Base-by-base conservation (phyloP, 2,888 invertebrate species). In the Poecilobothrus nobilitatus region DNA sequence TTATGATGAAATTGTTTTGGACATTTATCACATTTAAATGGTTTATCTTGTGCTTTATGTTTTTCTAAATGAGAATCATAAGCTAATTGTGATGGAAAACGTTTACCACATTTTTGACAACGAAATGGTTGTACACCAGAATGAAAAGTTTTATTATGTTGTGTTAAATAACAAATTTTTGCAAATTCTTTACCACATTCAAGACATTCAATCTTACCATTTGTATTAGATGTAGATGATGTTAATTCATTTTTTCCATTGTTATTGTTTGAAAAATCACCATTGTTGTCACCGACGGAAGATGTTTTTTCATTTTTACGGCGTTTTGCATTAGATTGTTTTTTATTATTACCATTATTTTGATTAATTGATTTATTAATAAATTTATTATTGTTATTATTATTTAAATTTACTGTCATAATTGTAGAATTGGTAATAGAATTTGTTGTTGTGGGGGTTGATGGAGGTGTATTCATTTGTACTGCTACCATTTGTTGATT, bases 1-100 rank as follows among this genome's bases (percentile, higher is more conserved):
- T 94, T 94, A 83, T 94, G 94, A 79, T 94, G 93, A 82, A 94
- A 95, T 76, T 91, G 91, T 80, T 94, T 94, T 21, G 92, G 91
- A 77, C 94, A 94, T 71, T 87, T 84, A 70, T 87, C 87, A 83
- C 94, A 95, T 83, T 93, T 92, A 83, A 91, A 91, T 18, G 93
- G 92, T 78, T 94, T 94, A 72, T 92, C 90, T 70, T 90, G 89
- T 20, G 89, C 86, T 37, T 76, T 76, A 80, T 94, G 94, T 78
- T 92, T 92, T 41, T 85, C 84, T 77, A 88, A 84, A 79, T 95
- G 94, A 75, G 88, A 87, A 73, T 88, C 86, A 78, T 89, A 90
- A n/a, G 87, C 84, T 34, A 84, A 84, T 75, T 90, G 89, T 76
- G 86, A 86, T 66, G 89, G 86, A 81, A 91, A 94, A 53, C 93